Conservation (phyloP, 2,113 vertebrate species). For the Poeciliopsis occidentalis region DNA sequence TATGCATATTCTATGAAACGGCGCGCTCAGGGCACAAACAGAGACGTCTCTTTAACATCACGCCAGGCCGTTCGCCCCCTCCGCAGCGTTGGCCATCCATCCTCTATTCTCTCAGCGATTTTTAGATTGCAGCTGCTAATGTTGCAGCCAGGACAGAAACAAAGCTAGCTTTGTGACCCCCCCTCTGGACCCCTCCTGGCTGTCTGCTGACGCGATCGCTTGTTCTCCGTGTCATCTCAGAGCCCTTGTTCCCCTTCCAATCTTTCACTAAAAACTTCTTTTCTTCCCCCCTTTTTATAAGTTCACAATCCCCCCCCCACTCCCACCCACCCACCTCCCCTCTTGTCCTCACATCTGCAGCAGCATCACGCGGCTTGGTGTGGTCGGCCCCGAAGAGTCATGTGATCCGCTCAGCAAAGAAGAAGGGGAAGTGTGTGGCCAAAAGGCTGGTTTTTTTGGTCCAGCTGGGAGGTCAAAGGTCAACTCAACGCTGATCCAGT, state of each 20-base stretch:
- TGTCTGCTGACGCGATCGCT: conserved; percentile 75
- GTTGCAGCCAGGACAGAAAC: conserved; percentile 76
- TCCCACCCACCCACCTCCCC: conserved; percentile 16
- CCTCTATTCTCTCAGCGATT: conserved; percentile 54
- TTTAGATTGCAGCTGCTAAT: conserved; percentile 82
- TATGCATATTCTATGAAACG: conserved; percentile 57
- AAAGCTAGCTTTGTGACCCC: conserved; percentile 80
- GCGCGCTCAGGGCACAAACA: conserved; percentile 62
- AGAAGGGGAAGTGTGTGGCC: conserved; percentile 72
- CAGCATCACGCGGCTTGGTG: conserved; percentile 74
- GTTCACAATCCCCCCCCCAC: background rate
- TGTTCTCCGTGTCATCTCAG: conserved; percentile 70
- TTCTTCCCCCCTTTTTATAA: conserved; percentile 59
- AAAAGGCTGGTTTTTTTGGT: conserved; percentile 55
- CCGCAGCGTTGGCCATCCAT: conserved; percentile 52
- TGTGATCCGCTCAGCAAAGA: conserved; percentile 73
- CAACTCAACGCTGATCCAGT: conserved; percentile 64
- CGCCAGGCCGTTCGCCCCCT: conserved; percentile 53
- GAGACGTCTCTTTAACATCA: conserved; percentile 73
- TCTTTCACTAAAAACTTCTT: conserved; percentile 74
- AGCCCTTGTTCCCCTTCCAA: conserved; percentile 64
- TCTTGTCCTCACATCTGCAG: conserved; percentile 75
- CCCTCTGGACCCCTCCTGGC: conserved; percentile 30
- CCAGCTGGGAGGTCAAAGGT: conserved; percentile 70
- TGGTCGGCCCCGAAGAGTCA: conserved; percentile 59